A percentile compares a stretch with the other conserved stretches of the same genome.
These are phyloP conservation scores for Paramuricea clavata DNA, from an alignment of 92 coral and sea anemone species.

Conservation along the genomic window DNA sequence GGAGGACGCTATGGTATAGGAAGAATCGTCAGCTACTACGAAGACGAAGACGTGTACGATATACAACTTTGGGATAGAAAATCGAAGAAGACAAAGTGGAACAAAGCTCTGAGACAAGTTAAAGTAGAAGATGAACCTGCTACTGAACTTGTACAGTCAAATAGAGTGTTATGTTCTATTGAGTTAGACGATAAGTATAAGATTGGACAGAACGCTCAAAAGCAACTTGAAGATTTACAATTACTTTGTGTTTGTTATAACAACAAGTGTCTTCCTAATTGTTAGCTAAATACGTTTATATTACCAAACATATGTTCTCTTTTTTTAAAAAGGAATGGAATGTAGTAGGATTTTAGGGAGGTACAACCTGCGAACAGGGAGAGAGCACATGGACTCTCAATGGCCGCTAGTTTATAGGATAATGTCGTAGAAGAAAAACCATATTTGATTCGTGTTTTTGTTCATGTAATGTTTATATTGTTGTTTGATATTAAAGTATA, in stretches of 20 bases:
- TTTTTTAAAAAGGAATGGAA: too few relatives aligned
- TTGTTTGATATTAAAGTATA: too few relatives aligned
- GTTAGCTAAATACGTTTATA: neutral
- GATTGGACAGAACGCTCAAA: neutral
- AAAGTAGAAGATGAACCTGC: neutral
- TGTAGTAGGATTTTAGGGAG: too few relatives aligned
- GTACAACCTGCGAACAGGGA: too few relatives aligned
- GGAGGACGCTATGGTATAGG: slow-evolving; percentile 35
- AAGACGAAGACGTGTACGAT: slow-evolving; percentile 5
- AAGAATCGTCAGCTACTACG: neutral
- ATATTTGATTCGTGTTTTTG: too few relatives aligned
- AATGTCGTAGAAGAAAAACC: too few relatives aligned
- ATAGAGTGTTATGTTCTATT: neutral
- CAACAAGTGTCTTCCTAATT: neutral
- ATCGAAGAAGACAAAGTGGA: slow-evolving; percentile 18
- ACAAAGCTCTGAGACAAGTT: neutral
- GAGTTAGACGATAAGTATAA: slow-evolving; percentile 5
- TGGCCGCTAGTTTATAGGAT: too few relatives aligned
- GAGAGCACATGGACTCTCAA: too few relatives aligned
- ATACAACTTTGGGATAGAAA: slow-evolving; percentile 20
- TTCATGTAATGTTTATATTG: too few relatives aligned
- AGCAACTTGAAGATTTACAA: neutral
- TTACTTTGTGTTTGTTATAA: neutral
- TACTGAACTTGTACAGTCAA: neutral
- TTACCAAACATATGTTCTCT: neutral